Base-by-base conservation (phyloP, 2,888 invertebrate genomes). In the Calephelis perditalis region DNA sequence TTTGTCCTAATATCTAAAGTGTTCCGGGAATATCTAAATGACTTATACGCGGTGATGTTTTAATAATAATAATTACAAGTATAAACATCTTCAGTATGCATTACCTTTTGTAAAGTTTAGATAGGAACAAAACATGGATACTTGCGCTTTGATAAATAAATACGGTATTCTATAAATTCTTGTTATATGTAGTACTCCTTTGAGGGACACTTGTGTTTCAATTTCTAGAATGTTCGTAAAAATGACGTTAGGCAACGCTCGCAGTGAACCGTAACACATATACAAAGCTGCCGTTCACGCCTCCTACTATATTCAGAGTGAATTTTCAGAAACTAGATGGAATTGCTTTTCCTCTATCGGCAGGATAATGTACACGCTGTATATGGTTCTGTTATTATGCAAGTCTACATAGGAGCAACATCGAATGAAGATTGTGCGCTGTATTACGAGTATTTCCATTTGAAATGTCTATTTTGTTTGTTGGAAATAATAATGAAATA, bases 121-220 rank as follows among this genome's bases (percentile, higher is more conserved):
- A 40, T 5, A 40, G 5, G 0, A 40, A 40, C 40, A 8, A 40
- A 5, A 40, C 40, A 40, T 26, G 26, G 26, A 35, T 26, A 52
- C 35, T 10, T 52, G 9, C 15, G 26, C 47, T 49, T 49, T 11
- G 10, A 52, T 52, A 52, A 46, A 46, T 46, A 7, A 26, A 52
- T 52, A 52, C 35, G 26, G 5, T 15, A 35, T 35, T 11, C 35
- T 11, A 35, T 52, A 26, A 52, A 26, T 52, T 35, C 35, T 35
- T 52, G 35, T 52, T 52, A 11, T 52, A 52, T 52, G 26, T 35
- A 26, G 52, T 52, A 73, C 73, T 70, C 71, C 76, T 79, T 76
- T 65, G 67, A 71, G 76, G 74, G 75, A 78, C 81, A 77, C 79
- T 85, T 84, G 78, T 81, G 83, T 85, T 85, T 82, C 85, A 86